These are phyloP conservation scores for Drosophila stalkeri DNA, from an alignment of 2,888 invertebrate species.

Conservation along the genomic window DNA sequence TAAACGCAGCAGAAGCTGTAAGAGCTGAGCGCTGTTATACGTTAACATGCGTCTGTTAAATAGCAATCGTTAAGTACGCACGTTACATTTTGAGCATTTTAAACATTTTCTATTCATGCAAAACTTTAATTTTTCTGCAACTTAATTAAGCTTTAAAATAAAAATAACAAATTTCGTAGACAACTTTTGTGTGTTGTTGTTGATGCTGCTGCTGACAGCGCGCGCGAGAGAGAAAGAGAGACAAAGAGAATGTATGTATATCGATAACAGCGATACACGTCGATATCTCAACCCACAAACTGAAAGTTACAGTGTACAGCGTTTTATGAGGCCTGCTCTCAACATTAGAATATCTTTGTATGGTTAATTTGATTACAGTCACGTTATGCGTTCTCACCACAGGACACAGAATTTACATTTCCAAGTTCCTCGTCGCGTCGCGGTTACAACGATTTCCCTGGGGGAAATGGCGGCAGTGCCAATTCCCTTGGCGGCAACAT, in stretches of 20 bases:
- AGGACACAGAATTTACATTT: slow-evolving; percentile 86
- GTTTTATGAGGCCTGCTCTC: slow-evolving; percentile 77
- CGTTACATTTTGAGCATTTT: slow-evolving; percentile 40
- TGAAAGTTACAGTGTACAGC: slow-evolving; percentile 47
- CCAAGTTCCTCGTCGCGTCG: slow-evolving; percentile 84
- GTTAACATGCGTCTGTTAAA: slow-evolving; percentile 45
- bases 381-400: slow-evolving; percentile 86
- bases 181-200: slow-evolving; percentile 46
- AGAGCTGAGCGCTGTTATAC: slow-evolving; percentile 41
- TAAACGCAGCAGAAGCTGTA: slow-evolving; percentile 24
- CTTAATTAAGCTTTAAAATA: slow-evolving; percentile 24
- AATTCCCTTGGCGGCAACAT: slow-evolving; percentile 67
- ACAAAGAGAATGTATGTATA: slow-evolving; percentile 17
- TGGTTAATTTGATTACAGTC: slow-evolving; percentile 85
- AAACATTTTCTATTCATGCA: slow-evolving; percentile 25
- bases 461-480: slow-evolving; percentile 74
- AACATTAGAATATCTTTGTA: slow-evolving; percentile 79
- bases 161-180: slow-evolving; percentile 29
- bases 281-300: slow-evolving; percentile 9
- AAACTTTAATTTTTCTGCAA: slow-evolving; percentile 29
- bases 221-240: not conserved
- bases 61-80: slow-evolving; percentile 53
- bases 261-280: slow-evolving; percentile 35
- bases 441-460: slow-evolving; percentile 84
- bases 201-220: slow-evolving; percentile 47